phyloP scores from a whole-genome alignment of 2,888 invertebrate genomes.

The Philhelius pedissequus region DNA sequence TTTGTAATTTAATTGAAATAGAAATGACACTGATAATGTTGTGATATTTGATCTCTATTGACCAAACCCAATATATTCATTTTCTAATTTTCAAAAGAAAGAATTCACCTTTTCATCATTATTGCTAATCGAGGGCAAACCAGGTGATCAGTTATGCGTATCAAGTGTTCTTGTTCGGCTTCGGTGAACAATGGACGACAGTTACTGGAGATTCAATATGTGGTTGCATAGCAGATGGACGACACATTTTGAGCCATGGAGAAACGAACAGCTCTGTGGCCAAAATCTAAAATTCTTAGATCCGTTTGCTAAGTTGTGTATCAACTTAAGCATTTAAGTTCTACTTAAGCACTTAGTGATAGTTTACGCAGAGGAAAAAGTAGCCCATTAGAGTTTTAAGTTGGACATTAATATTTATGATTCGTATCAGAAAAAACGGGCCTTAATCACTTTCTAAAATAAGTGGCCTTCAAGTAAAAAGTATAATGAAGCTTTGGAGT shows the following conservation, averaged over 20 bases:
- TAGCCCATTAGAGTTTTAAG: no score
- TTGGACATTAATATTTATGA: no score
- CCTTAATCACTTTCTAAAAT: no score
- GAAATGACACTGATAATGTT: background rate
- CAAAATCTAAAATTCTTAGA: background rate
- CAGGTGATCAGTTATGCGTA: constrained; percentile 53
- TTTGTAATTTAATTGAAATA: background rate
- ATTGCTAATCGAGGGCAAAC: background rate
- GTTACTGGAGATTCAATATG: background rate
- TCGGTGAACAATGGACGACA: background rate
- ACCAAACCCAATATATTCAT: constrained; percentile 5
- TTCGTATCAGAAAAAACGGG: no score
- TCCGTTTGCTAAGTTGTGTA: no score
- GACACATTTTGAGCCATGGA: no score
- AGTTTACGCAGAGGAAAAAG: no score
- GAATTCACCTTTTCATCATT: constrained; percentile 6
- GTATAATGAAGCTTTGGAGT: no score
- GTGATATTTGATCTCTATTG: background rate
- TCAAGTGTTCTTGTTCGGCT: constrained; percentile 36
- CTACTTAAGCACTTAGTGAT: no score
- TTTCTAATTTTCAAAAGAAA: background rate
- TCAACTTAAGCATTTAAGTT: no score
- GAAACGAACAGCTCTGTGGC: background rate
- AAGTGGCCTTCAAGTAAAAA: no score
- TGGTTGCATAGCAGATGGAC: background rate